phyloP scores from a whole-genome alignment of 2,797 vertebrate genomes.

The Enteromius paludinosus region DNA sequence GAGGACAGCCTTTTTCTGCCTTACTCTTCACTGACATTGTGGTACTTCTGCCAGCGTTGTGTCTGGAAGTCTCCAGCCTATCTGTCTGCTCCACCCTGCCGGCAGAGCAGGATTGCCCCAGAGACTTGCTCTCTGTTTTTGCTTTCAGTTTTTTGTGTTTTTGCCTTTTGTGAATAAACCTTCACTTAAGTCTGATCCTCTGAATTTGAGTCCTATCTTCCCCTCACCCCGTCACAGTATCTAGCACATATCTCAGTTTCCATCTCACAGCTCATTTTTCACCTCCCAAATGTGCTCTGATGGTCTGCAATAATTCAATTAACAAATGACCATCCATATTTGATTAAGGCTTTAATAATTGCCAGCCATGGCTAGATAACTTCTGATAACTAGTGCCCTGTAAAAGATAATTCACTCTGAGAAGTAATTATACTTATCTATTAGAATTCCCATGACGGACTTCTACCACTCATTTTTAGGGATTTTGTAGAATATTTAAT shows the following conservation, averaged over 20 bases:
- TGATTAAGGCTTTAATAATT: slow-evolving; percentile 66
- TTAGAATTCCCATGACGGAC: slow-evolving; percentile 58
- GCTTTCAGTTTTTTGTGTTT: no score
- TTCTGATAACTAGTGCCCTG: slow-evolving; percentile 61
- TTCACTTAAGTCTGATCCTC: no score
- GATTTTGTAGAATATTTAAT: slow-evolving; percentile 60
- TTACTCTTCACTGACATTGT: no score
- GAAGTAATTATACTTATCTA: slow-evolving; percentile 62
- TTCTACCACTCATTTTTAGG: slow-evolving; percentile 61
- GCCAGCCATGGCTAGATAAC: slow-evolving; percentile 56
- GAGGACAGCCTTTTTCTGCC: no score
- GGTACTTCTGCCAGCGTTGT: no score
- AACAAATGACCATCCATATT: slow-evolving; percentile 65
- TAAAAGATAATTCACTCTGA: slow-evolving; percentile 64
- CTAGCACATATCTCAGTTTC: slow-evolving; percentile 37
- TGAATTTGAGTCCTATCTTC: no score
- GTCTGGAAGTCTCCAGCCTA: no score
- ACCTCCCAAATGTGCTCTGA: slow-evolving; percentile 53
- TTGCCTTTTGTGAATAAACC: no score
- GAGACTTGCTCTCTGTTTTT: no score
- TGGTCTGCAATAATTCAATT: slow-evolving; percentile 66
- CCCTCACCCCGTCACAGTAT: neutral
- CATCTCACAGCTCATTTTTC: slow-evolving; percentile 48
- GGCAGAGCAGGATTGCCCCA: no score
- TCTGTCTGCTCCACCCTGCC: no score